phyloP scores from a whole-genome alignment of 1,140 invertebrate genomes.

The Forficula auricularia region DNA sequence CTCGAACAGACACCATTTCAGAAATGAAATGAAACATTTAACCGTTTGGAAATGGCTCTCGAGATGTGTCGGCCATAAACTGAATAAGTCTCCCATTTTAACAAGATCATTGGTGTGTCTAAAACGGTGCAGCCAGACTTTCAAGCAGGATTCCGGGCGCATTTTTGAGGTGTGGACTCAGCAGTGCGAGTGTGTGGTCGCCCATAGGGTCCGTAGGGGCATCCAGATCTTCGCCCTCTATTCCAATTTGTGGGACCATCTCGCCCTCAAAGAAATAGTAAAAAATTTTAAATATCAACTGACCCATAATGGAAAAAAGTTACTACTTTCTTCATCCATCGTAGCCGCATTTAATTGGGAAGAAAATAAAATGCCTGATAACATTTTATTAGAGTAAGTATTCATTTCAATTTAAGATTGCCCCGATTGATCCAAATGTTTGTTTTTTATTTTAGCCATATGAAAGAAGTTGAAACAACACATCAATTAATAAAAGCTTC shows the following conservation, averaged over 20 bases:
- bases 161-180: constrained; percentile 32
- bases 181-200: constrained; percentile 43
- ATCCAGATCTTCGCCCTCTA: constrained; percentile 43
- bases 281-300: constrained; percentile 28
- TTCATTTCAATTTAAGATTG: constrained; percentile 6
- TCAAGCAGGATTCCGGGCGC: constrained; percentile 26
- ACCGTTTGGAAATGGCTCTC: too few species aligned
- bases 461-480: constrained; percentile 32
- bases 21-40: too few species aligned
- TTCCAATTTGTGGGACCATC: constrained; percentile 40
- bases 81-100: too few species aligned
- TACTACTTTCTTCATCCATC: constrained; percentile 28
- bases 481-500: constrained; percentile 33
- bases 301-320: constrained; percentile 23
- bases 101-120: too few species aligned
- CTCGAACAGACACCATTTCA: too few species aligned
- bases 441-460: constrained; percentile 21
- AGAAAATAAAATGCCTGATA: constrained; percentile 29
- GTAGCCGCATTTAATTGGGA: constrained; percentile 34
- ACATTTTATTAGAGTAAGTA: constrained; percentile 29
- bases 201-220: constrained; percentile 36
- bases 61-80: too few species aligned
- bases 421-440: constrained; percentile 6
- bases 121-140: neutral
- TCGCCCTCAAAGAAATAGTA: constrained; percentile 33